These are phyloP conservation scores for Mergus octosetaceus DNA, from an alignment of 2,797 vertebrate genomes.

Conservation along the genomic window DNA sequence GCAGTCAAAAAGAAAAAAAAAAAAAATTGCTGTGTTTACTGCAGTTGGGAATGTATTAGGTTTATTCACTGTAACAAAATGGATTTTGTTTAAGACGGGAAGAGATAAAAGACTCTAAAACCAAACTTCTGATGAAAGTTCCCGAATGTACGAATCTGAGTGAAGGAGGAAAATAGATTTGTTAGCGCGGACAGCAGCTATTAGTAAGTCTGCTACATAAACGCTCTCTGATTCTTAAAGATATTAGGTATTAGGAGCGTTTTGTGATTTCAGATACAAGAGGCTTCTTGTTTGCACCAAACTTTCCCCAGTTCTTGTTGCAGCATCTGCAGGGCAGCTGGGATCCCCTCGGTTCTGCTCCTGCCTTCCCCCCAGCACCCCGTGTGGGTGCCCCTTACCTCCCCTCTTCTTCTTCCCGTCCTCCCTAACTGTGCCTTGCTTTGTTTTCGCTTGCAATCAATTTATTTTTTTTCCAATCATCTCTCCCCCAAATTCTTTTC, in stretches of 20 bases:
- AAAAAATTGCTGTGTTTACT: neutral
- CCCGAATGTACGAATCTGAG: fast-evolving
- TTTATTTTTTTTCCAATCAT: neutral
- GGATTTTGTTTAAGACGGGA: neutral
- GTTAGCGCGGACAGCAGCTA: neutral
- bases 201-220: neutral
- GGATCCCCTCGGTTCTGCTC: neutral
- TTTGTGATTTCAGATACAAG: neutral
- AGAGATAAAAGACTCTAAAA: neutral
- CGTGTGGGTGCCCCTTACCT: neutral
- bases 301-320: neutral
- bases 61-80: neutral
- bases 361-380: neutral
- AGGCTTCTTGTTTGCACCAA: neutral
- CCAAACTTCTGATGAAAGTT: neutral
- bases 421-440: neutral
- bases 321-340: neutral
- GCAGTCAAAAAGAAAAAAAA: neutral
- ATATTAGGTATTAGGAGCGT: neutral
- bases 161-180: neutral
- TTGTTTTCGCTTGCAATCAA: neutral
- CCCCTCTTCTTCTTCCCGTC: no score
- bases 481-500: neutral
- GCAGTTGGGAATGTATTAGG: neutral
- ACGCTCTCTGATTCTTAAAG: neutral